Percentiles rank a stretch among this genome's conserved stretches.
Evolutionary conservation across 2,888 invertebrate species (phyloP).

Genomic region (Protonemura montana): DNA sequence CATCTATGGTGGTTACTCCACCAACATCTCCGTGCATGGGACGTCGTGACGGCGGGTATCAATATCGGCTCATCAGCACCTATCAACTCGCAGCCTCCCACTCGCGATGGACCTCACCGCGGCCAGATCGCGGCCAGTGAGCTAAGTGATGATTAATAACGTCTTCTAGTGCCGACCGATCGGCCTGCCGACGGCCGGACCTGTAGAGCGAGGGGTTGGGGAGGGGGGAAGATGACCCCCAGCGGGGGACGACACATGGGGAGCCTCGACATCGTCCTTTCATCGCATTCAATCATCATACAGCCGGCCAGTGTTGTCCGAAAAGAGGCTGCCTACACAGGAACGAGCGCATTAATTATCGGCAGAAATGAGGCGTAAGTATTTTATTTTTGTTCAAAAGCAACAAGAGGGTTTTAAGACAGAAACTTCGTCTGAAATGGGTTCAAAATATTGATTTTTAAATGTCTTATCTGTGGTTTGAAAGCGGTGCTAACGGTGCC

Average conservation of each 20-base stretch:
- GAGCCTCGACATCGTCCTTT: slow-evolving; percentile 7
- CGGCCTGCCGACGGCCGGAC: not conserved
- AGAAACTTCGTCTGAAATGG: not conserved
- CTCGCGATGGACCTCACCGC: not conserved
- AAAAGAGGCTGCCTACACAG: not conserved
- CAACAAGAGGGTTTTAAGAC: not conserved
- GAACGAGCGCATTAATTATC: not conserved
- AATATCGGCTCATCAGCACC: not conserved
- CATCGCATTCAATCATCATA: not conserved
- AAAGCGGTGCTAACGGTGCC: not conserved
- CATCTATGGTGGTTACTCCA: not conserved
- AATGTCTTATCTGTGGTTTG: not conserved
- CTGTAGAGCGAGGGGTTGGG: not conserved
- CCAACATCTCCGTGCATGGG: not conserved
- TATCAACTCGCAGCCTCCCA: not conserved
- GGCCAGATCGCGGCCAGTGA: not conserved
- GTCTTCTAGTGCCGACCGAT: not conserved
- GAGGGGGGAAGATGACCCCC: not conserved
- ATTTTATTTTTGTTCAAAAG: not conserved
- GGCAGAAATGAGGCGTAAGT: not conserved
- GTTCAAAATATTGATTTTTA: not conserved
- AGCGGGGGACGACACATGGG: not conserved
- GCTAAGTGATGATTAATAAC: slow-evolving; percentile 12
- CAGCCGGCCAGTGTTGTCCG: not conserved
- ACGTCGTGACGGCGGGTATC: not conserved